Base-by-base conservation (phyloP, 2,113 vertebrate species). In the Dinomys branickii region DNA sequence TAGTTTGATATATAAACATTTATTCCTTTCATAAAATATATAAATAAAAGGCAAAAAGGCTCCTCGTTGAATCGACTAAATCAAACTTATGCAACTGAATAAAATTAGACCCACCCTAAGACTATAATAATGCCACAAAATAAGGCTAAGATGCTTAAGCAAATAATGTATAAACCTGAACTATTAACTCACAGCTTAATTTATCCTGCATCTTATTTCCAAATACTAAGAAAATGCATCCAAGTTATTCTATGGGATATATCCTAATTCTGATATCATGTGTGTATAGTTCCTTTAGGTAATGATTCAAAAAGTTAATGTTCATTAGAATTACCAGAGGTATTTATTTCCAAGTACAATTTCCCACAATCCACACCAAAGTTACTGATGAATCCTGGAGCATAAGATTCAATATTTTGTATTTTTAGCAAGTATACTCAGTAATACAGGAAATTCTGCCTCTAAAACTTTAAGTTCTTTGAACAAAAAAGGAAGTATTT, bases 401-500 rank as follows among this genome's bases (percentile, higher is more conserved):
- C 73, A 7, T 83, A 59, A 93, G 88, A 63, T 47, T 67, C 35
- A 77, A 95, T 28, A 93, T 56, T 95, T 73, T 83, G 8, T 17
- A 69, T 78, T 69, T 93, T 95, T 91, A 91, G 24, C 44, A 85
- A 73, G 81, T 33, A 71, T 50, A 5, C 11, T 88, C 88, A 16
- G 17, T 75, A 20, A 95, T 54, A 80, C 38, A 67, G 6, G 17
- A 97, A 89, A 92, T 52, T 85, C 38, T 67, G 0, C 65, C 50
- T 91, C 71, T 91, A 93, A 44, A 91, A 88, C n/a, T 88, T 94
- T 86, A 88, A 88, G 73, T 41, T 85, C 54, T 67, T 65, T 67
- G 47, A 30, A 30, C 11, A 54, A 80, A 56, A 85, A 61, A 95
- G 56, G 58, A 41, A 67, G n/a, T 44, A 86, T 52, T 90, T 86